Evolutionary conservation across 2,113 vertebrate genomes (phyloP).

Genomic region (Panthera uncia): DNA sequence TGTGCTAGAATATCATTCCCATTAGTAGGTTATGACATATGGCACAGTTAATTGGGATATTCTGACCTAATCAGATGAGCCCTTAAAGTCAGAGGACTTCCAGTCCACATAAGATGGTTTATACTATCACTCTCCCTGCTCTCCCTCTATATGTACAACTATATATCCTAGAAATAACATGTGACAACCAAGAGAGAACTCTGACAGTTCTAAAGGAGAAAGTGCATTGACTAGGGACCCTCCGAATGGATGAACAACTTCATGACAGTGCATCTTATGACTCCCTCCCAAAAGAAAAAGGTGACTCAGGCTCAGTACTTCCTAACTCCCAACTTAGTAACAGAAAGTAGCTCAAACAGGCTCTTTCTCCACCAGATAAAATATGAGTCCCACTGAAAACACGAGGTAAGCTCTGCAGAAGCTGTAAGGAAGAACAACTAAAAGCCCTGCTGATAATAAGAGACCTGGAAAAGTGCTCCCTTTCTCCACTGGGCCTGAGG

Average conservation of each 20-base stretch:
- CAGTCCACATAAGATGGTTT: neutral
- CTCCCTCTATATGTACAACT: neutral
- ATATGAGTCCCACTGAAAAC: neutral
- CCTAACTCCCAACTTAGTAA: neutral
- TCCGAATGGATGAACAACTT: neutral
- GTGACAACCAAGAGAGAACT: neutral
- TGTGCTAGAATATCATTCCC: neutral
- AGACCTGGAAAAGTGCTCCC: neutral
- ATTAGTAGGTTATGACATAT: neutral
- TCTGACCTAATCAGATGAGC: neutral
- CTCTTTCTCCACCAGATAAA: neutral
- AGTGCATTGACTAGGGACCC: neutral
- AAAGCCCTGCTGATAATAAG: neutral
- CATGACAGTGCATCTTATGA: neutral
- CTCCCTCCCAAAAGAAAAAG: neutral
- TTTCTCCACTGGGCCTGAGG: neutral
- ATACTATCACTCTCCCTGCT: neutral
- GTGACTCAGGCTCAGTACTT: neutral
- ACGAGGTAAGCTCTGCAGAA: neutral
- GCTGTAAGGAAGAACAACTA: neutral
- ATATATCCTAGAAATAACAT: neutral
- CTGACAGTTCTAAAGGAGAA: neutral
- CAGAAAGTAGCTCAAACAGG: neutral
- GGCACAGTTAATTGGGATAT: neutral
- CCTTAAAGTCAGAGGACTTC: neutral